Base-by-base conservation (phyloP, 2,888 invertebrate species). In the Cosmia trapezina region DNA sequence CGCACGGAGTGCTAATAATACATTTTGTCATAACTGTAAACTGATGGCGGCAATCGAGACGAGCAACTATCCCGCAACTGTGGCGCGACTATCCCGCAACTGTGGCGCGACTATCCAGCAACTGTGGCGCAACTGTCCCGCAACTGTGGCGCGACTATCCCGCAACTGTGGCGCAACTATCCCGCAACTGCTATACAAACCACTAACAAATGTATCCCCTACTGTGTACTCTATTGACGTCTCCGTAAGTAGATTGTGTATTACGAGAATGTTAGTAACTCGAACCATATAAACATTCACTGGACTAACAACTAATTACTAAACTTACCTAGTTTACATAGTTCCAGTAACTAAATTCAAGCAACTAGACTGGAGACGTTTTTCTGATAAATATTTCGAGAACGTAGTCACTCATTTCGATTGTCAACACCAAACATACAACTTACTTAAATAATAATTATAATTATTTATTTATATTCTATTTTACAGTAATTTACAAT, bases 401-500 rank as follows among this genome's bases (percentile, higher is more conserved):
- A 37, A n/a, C 19, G 14, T 33, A 83, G 51, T 63, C 0, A 9
- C 14, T 37, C 45, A 5, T 43, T n/a, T 64, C 70, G 66, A 63
- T 73, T 54, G 73, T 49, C 22, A 56, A 47, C 70, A 70, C 57
- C 54, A 47, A 56, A 54, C 11, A 60, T 72, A 72, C 80, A 69
- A 65, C 60, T 75, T 75, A 81, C 72, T 79, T 76, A 76, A 76
- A 66, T 64, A 69, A 70, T 70, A 51, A 73, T 82, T 72, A 82
- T 2, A 37, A 37, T 37, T 59, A 70, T 59, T 76, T 76, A 82
- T 73, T 76, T 70, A 64, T 77, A 69, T 49, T 73, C 81, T 84
- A 84, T 85, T 70, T 86, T 84, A 84, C 84, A 84, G 76, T 72
- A 81, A 72, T 85, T 81, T 86, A 84, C 86, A 84, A 85, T 84